Evolutionary conservation across 1,140 invertebrate genomes (phyloP).

Genomic region (Sitodiplosis mosellana): DNA sequence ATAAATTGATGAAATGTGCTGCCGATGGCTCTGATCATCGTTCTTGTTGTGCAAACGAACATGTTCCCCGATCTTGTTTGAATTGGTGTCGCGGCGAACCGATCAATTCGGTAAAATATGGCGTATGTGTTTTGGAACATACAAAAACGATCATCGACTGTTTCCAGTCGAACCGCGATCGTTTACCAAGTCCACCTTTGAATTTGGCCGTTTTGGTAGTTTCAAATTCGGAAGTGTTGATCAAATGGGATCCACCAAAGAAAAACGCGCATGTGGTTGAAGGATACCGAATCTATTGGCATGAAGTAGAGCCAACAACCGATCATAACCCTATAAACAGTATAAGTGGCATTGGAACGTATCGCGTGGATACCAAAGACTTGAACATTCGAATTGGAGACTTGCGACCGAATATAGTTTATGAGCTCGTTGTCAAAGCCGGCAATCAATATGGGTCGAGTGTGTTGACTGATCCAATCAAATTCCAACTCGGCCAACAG

Average conservation of each 20-base stretch:
- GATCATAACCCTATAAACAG: conserved; percentile 3
- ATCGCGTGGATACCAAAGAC: conserved; percentile 51
- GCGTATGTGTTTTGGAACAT: conserved; percentile 48
- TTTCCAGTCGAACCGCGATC: conserved; percentile 58
- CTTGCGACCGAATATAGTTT: conserved; percentile 47
- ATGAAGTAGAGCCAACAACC: conserved; percentile 27
- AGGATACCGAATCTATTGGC: conserved; percentile 53
- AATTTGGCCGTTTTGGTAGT: conserved; percentile 41
- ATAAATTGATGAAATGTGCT: conserved; percentile 70
- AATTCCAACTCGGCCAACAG: conserved; percentile 50
- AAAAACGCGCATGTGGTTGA: conserved; percentile 71
- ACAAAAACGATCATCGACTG: conserved; percentile 56
- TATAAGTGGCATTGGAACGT: conserved; percentile 23
- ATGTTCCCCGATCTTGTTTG: conserved; percentile 52
- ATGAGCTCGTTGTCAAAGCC: conserved; percentile 64
- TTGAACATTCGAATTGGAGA: conserved; percentile 45
- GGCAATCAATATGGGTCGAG: conserved; percentile 59
- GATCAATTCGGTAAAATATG: conserved; percentile 29
- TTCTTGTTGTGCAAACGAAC: conserved; percentile 52
- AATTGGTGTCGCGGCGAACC: conserved; percentile 49
- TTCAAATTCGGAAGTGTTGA: conserved; percentile 19
- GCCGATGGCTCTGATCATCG: conserved; percentile 63
- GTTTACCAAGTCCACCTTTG: conserved; percentile 56
- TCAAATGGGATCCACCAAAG: conserved; percentile 52
- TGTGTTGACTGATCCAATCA: conserved; percentile 46